phyloP scores from a whole-genome alignment of 1,140 invertebrate genomes.

The Zaprionus vittiger region DNA sequence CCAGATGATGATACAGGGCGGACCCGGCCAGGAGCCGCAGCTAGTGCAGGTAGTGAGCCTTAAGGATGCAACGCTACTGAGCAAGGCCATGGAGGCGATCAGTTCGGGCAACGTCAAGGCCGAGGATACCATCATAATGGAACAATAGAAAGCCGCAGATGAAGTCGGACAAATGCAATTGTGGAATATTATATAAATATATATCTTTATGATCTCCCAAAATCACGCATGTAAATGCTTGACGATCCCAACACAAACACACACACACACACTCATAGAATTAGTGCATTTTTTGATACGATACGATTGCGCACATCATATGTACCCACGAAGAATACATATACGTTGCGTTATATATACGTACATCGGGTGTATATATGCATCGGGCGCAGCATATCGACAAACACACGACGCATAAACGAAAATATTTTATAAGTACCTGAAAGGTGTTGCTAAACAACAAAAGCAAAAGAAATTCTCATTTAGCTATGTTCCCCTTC shows the following conservation, averaged over 20 bases:
- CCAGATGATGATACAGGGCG: slow-evolving; percentile 91
- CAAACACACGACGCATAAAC: slow-evolving; percentile 36
- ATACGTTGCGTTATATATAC: slow-evolving; percentile 1
- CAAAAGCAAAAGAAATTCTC: slow-evolving; percentile 33
- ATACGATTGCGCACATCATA: not conserved
- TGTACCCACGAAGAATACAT: not conserved
- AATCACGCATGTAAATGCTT: slow-evolving; percentile 43
- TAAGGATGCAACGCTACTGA: slow-evolving; percentile 91
- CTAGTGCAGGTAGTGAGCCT: slow-evolving; percentile 92
- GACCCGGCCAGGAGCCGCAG: slow-evolving; percentile 89
- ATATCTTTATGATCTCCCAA: slow-evolving; percentile 22
- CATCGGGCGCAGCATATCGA: not conserved
- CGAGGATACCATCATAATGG: slow-evolving; percentile 83
- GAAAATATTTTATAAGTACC: slow-evolving; percentile 58
- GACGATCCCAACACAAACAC: slow-evolving; percentile 2
- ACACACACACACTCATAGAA: slow-evolving; percentile 21
- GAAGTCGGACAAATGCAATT: not conserved
- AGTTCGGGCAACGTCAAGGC: slow-evolving; percentile 85
- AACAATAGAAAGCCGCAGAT: slow-evolving; percentile 4
- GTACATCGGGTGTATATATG: not conserved
- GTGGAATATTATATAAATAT: slow-evolving; percentile 16
- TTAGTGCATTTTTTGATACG: slow-evolving; percentile 37
- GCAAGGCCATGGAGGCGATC: slow-evolving; percentile 90
- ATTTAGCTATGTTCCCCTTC: slow-evolving; percentile 22
- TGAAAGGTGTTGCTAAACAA: slow-evolving; percentile 56